These are phyloP conservation scores for Chamaetylas fuelleborni DNA, from an alignment of 2,113 vertebrate species.

Conservation along the genomic window DNA sequence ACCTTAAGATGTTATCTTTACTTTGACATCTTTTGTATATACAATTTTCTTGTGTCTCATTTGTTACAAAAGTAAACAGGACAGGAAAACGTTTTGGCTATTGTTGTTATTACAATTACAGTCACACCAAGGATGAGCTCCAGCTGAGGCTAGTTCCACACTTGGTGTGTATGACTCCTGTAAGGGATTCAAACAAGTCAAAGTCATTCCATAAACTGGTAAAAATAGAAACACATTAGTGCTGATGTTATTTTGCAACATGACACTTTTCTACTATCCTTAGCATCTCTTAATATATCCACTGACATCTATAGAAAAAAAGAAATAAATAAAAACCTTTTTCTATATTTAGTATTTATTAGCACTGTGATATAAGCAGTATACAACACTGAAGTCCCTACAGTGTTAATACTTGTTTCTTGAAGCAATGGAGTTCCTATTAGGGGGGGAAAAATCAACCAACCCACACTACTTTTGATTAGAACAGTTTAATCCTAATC, in stretches of 20 bases:
- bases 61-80: background rate
- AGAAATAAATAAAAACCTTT: background rate
- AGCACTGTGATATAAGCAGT: background rate
- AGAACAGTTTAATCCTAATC: conserved; percentile 84
- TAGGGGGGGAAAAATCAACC: conserved; percentile 4
- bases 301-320: background rate
- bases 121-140: background rate
- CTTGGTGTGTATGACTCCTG: background rate
- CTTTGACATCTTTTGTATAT: background rate
- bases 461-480: conserved; percentile 67
- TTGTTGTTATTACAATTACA: background rate
- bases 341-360: background rate
- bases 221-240: background rate
- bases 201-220: background rate
- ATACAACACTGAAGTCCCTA: background rate
- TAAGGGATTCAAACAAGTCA: background rate
- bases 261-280: background rate
- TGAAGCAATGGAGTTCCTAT: conserved; percentile 42
- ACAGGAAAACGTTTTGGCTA: background rate
- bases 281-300: background rate
- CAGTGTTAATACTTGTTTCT: conserved; percentile 56
- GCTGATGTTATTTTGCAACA: background rate
- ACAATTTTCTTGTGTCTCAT: background rate
- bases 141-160: background rate
- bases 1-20: background rate